Percentiles rank a stretch among this genome's conserved stretches.
Conservation (phyloP, 2,797 vertebrate species). For the Ctenosaura bakeri region DNA sequence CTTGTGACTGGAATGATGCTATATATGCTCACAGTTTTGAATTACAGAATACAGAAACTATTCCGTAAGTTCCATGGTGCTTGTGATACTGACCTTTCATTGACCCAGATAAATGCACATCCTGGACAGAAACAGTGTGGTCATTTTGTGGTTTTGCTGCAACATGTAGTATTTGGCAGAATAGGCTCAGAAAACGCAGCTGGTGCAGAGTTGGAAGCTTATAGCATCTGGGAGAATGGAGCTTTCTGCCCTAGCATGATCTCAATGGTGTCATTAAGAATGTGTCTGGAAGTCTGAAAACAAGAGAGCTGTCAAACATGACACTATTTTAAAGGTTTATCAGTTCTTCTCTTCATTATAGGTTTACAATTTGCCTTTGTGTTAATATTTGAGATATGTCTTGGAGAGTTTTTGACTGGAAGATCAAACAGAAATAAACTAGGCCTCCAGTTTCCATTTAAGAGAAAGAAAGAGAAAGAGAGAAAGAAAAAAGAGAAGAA, state of each 20-base stretch:
- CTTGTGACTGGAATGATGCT: too few relatives aligned
- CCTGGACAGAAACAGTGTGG: neutral
- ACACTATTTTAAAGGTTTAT: neutral
- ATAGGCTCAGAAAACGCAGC: too few relatives aligned
- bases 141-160: neutral
- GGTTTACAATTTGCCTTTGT: neutral
- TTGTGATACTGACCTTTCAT: neutral
- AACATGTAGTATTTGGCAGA: neutral
- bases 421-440: neutral
- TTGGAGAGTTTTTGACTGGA: neutral
- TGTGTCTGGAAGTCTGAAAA: neutral
- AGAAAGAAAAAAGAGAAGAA: neutral
- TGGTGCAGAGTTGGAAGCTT: neutral
- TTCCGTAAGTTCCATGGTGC: too few relatives aligned
- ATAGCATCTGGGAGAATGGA: too few relatives aligned
- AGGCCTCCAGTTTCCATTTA: neutral
- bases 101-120: neutral
- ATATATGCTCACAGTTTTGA: too few relatives aligned
- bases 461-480: too few relatives aligned
- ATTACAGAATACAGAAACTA: too few relatives aligned
- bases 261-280: neutral
- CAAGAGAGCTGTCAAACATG: neutral
- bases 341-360: neutral
- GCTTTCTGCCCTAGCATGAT: neutral
- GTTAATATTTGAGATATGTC: neutral